Evolutionary conservation across 2,113 vertebrate species (phyloP).

Genomic region (Stigmatopora nigra): DNA sequence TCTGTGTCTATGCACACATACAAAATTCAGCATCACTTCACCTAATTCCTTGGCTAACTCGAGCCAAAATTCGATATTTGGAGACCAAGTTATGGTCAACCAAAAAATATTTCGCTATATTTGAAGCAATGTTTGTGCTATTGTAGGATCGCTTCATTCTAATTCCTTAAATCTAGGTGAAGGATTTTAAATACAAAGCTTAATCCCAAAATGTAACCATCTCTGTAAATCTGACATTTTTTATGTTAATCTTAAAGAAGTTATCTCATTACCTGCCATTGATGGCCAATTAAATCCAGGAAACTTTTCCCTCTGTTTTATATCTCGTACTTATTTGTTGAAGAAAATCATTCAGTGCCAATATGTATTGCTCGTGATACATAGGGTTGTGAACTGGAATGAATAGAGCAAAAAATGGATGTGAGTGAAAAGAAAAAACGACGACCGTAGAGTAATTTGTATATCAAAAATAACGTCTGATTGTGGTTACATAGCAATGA

Average conservation of each 20-base stretch:
- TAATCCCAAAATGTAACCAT: conserved; percentile 10
- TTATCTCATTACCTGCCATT: conserved; percentile 11
- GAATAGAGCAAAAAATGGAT: too few species aligned
- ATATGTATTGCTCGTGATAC: background rate
- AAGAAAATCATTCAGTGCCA: background rate
- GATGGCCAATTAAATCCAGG: too few species aligned
- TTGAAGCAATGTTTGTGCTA: conserved; percentile 12
- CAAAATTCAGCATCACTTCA: background rate
- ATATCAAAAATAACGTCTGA: conserved; percentile 14
- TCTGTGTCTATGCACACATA: conserved; percentile 27
- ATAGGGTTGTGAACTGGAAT: background rate
- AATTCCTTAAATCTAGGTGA: background rate
- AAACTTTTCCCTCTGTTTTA: too few species aligned
- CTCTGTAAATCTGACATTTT: conserved; percentile 29
- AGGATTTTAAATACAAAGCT: conserved; percentile 25
- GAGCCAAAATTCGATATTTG: conserved; percentile 15
- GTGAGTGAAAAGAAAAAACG: background rate
- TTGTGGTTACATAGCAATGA: conserved; percentile 16
- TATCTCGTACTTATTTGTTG: background rate
- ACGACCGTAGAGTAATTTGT: background rate
- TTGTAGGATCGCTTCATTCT: conserved; percentile 2
- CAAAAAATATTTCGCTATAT: background rate
- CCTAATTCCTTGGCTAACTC: background rate
- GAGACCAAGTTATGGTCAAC: too few species aligned
- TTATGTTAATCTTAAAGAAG: conserved; percentile 18